phyloP scores from a whole-genome alignment of 92 coral and sea anemone species.

The Chrysogorgia sp. region DNA sequence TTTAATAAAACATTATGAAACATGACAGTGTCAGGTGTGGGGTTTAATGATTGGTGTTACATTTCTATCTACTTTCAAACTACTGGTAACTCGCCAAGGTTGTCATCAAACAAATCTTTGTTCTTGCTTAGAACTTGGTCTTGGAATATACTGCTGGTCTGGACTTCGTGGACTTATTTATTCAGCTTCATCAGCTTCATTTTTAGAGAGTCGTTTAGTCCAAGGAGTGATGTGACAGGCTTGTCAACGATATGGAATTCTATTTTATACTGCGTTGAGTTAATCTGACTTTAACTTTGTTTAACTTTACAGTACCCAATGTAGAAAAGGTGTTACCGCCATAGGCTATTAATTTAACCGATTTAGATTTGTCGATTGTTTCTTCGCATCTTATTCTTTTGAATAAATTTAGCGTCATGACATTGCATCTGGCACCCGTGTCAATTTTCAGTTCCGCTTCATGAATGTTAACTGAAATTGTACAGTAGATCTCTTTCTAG shows the following conservation, averaged over 20 bases:
- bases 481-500: constrained; percentile 37
- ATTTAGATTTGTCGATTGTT: constrained; percentile 18
- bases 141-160: constrained; percentile 16
- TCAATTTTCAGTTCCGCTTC: constrained; percentile 40
- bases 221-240: constrained; percentile 49
- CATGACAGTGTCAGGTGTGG: no score
- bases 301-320: constrained; percentile 22
- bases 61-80: constrained; percentile 46
- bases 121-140: constrained; percentile 23
- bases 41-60: constrained; percentile 50
- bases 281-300: constrained; percentile 12
- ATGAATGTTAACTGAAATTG: constrained; percentile 34
- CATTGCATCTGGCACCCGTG: constrained; percentile 50
- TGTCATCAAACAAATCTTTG: constrained; percentile 48
- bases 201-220: constrained; percentile 40
- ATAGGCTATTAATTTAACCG: constrained; percentile 47
- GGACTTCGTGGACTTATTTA: constrained; percentile 44
- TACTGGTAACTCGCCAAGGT: constrained; percentile 50
- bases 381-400: constrained; percentile 24
- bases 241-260: constrained; percentile 53
- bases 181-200: constrained; percentile 43
- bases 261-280: constrained; percentile 31
- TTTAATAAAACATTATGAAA: no score
- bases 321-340: constrained; percentile 49
- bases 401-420: constrained; percentile 39